Conservation (phyloP, 64 coral and sea anemone genomes). For the Catalaphyllia jardinei region DNA sequence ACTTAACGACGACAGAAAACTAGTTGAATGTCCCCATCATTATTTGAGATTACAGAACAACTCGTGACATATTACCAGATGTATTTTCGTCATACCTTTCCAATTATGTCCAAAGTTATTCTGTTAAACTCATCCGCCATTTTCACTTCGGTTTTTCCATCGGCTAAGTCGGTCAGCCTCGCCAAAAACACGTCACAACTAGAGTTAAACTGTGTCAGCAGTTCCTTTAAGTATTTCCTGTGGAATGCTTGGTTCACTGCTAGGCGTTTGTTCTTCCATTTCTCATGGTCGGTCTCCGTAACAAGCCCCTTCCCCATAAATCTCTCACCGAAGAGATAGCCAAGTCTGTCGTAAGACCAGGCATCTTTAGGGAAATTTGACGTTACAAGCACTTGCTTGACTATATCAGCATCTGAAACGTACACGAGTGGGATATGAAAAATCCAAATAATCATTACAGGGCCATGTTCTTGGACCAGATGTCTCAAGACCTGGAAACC, state of each 20-base stretch:
- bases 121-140: constrained; percentile 76
- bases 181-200: constrained; percentile 68
- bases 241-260: constrained; percentile 73
- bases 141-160: constrained; percentile 76
- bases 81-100: constrained; percentile 48
- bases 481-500: constrained; percentile 36
- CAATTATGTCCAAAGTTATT: constrained; percentile 72
- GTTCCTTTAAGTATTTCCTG: constrained; percentile 50
- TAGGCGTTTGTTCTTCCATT: constrained; percentile 63
- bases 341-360: constrained; percentile 10
- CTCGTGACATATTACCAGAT: not conserved
- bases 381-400: constrained; percentile 75
- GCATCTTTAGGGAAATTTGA: constrained; percentile 68
- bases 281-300: constrained; percentile 52
- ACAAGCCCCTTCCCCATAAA: constrained; percentile 69
- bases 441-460: constrained; percentile 62
- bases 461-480: constrained; percentile 43
- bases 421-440: constrained; percentile 62
- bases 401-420: constrained; percentile 54
- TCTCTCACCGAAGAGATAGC: constrained; percentile 65
- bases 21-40: too few relatives aligned
- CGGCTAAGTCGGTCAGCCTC: constrained; percentile 60
- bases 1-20: too few relatives aligned
- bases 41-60: not conserved
- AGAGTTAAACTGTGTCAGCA: constrained; percentile 73